phyloP scores from a whole-genome alignment of 2,797 vertebrate species.

The Pitangus sulphuratus region DNA sequence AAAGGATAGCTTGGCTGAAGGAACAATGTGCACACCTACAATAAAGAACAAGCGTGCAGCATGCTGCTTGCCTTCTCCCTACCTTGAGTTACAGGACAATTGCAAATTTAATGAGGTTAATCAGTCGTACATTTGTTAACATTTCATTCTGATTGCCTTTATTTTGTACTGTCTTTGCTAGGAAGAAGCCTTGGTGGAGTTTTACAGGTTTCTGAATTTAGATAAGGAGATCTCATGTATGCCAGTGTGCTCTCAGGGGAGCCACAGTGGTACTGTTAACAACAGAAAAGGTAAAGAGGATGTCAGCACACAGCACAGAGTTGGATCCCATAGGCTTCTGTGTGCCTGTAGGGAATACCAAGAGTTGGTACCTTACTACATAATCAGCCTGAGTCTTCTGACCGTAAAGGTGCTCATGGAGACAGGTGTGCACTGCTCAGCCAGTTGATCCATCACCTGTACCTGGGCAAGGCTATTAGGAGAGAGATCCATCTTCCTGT shows the following conservation, averaged over 20 bases:
- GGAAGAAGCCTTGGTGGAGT: not conserved
- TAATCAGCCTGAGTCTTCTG: not conserved
- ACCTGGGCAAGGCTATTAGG: not conserved
- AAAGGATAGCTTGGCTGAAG: not conserved
- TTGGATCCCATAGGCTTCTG: not conserved
- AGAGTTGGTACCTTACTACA: not conserved
- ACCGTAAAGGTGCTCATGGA: not conserved
- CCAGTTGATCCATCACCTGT: not conserved
- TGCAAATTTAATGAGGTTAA: not conserved
- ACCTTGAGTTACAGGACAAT: not conserved
- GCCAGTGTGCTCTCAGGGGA: not conserved
- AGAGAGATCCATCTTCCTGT: not conserved
- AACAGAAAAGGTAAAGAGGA: not conserved
- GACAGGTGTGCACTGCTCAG: not conserved
- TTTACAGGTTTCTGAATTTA: not conserved
- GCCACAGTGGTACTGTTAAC: not conserved
- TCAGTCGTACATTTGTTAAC: not conserved
- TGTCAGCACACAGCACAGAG: not conserved
- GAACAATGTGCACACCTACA: not conserved
- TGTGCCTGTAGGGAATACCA: not conserved
- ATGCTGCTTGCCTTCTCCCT: not conserved
- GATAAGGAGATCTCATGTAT: not conserved
- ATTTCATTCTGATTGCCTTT: not conserved
- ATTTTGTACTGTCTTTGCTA: not conserved
- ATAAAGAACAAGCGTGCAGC: rapidly evolving